Percentiles rank a stretch among this genome's conserved stretches.
Evolutionary conservation across 2,888 invertebrate genomes (phyloP).

Genomic region (Deroplatys truncata): DNA sequence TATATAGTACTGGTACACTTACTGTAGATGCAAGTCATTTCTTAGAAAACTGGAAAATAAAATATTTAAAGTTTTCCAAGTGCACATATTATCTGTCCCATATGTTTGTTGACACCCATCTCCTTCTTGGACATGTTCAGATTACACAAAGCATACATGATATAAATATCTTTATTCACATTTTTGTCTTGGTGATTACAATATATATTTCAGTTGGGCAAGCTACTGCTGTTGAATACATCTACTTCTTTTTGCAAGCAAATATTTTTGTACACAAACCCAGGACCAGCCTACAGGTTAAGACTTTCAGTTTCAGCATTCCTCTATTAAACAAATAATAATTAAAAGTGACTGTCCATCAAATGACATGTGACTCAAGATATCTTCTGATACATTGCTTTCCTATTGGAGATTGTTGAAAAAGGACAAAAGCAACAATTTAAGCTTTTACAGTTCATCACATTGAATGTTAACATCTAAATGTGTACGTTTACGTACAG

Average conservation of each 20-base stretch:
- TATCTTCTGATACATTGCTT: not conserved
- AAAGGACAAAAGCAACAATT: not conserved
- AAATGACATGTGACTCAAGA: not conserved
- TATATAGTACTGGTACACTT: not conserved
- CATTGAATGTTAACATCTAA: not conserved
- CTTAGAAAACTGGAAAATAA: not conserved
- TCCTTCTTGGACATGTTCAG: not conserved
- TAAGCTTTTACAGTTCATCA: slow-evolving; percentile 9
- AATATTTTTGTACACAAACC: not conserved
- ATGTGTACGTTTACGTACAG: not conserved
- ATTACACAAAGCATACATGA: not conserved
- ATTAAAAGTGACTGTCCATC: not conserved
- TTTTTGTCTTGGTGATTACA: not conserved
- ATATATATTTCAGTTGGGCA: not conserved
- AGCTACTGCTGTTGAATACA: not conserved
- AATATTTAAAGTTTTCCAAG: not conserved
- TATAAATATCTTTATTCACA: not conserved
- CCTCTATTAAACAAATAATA: not conserved
- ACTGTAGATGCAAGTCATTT: not conserved
- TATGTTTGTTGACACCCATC: not conserved
- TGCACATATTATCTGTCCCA: not conserved
- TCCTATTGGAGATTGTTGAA: not conserved
- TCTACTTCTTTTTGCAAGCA: not conserved
- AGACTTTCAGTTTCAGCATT: not conserved
- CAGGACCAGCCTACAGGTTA: not conserved